Conservation (phyloP, 1,140 invertebrate species). For the Hestina assimilis region DNA sequence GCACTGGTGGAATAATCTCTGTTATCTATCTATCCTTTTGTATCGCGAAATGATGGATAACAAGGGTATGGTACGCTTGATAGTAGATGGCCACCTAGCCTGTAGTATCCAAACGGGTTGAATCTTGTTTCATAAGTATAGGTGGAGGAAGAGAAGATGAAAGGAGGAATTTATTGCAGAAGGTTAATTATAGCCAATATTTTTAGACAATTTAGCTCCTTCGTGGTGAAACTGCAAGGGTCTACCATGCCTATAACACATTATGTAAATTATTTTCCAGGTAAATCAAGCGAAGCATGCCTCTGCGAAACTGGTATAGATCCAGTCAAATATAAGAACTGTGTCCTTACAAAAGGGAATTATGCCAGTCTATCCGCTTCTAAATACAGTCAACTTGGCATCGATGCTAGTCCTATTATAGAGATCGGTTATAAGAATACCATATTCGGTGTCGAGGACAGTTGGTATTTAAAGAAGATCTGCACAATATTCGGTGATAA, state of each 20-base stretch:
- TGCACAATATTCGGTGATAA: slow-evolving; percentile 46
- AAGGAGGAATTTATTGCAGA: not conserved
- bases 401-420: slow-evolving; percentile 38
- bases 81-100: too few relatives aligned
- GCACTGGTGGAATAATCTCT: too few relatives aligned
- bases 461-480: slow-evolving; percentile 49
- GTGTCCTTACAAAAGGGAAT: slow-evolving; percentile 34
- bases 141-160: too few relatives aligned
- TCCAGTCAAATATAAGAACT: slow-evolving; percentile 32
- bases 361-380: slow-evolving; percentile 31
- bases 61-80: too few relatives aligned
- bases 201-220: too few relatives aligned
- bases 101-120: too few relatives aligned
- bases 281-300: slow-evolving; percentile 31
- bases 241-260: too few relatives aligned
- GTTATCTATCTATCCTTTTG: too few relatives aligned
- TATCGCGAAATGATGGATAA: too few relatives aligned
- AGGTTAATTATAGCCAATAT: too few relatives aligned
- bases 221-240: too few relatives aligned
- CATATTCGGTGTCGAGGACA: slow-evolving; percentile 40
- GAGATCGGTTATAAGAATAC: slow-evolving; percentile 42
- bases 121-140: too few relatives aligned
- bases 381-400: slow-evolving; percentile 31
- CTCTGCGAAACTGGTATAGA: slow-evolving; percentile 43
- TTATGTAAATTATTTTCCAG: slow-evolving; percentile 29